These are phyloP conservation scores for Globia sparganii DNA, from an alignment of 2,888 invertebrate species.

Conservation along the genomic window DNA sequence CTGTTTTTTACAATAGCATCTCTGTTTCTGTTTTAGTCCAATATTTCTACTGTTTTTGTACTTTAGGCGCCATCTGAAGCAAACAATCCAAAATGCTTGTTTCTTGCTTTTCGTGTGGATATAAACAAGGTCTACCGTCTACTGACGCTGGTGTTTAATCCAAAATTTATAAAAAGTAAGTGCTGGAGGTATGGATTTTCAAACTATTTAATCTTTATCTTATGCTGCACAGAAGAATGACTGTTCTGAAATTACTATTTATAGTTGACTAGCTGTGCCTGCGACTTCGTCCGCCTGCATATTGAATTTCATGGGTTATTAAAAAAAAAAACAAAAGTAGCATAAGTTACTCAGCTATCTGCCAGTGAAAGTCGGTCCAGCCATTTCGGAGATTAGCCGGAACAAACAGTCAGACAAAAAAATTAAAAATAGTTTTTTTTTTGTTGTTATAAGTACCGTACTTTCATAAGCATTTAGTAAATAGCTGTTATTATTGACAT, in stretches of 20 bases:
- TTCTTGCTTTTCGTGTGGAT: not conserved
- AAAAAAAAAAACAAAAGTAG: not conserved
- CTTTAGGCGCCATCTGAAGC: not conserved
- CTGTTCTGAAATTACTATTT: not conserved
- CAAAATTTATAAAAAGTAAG: not conserved
- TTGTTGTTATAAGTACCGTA: too few relatives aligned
- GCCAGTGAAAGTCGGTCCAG: too few relatives aligned
- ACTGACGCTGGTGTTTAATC: not conserved
- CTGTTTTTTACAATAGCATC: not conserved
- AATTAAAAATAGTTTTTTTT: too few relatives aligned
- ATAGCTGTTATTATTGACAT: not conserved
- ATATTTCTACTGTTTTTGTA: not conserved
- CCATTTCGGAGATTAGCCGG: too few relatives aligned
- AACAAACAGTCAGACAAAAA: too few relatives aligned
- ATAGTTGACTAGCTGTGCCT: too few relatives aligned
- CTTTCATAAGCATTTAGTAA: too few relatives aligned
- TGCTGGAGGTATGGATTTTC: not conserved
- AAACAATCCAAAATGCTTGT: not conserved
- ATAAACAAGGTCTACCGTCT: not conserved
- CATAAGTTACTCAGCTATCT: not conserved
- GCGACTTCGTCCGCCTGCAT: not conserved
- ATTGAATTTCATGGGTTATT: too few relatives aligned
- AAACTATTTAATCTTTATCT: not conserved
- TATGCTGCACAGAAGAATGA: not conserved
- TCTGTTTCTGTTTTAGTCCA: not conserved